Percentiles rank a stretch among this genome's conserved stretches.
These are phyloP conservation scores for Erythrocercus mccallii DNA, from an alignment of 2,113 vertebrate genomes.

Conservation along the genomic window DNA sequence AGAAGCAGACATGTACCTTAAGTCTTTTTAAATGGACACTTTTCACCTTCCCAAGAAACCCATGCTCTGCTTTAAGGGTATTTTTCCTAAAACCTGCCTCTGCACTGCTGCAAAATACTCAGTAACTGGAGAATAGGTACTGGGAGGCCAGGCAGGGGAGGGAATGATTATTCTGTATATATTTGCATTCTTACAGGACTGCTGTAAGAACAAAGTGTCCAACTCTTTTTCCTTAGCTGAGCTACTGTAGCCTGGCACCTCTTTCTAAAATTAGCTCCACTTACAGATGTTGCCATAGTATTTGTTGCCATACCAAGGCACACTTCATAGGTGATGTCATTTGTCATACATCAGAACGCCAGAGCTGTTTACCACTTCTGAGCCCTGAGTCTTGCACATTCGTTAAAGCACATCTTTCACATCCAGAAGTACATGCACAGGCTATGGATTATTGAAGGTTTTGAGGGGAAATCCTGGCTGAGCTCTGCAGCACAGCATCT, in stretches of 20 bases:
- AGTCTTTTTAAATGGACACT: background rate
- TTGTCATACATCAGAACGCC: background rate
- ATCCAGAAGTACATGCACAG: background rate
- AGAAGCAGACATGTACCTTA: background rate
- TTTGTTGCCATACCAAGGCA: background rate
- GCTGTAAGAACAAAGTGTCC: background rate
- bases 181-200: background rate
- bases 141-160: background rate
- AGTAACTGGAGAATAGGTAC: background rate
- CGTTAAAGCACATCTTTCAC: background rate
- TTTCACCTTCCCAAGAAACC: background rate
- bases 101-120: background rate
- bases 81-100: background rate
- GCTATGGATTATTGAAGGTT: background rate
- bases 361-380: background rate
- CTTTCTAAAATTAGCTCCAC: background rate
- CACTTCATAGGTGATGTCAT: background rate
- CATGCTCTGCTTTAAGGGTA: background rate
- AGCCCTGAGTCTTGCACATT: background rate
- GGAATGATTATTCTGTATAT: background rate
- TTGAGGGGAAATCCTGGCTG: background rate
- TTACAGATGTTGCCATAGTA: background rate
- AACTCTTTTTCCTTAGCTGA: background rate
- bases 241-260: background rate
- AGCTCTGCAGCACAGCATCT: background rate